Evolutionary conservation across 2,888 invertebrate genomes (phyloP).

Genomic region (Trichopoda pennipes): DNA sequence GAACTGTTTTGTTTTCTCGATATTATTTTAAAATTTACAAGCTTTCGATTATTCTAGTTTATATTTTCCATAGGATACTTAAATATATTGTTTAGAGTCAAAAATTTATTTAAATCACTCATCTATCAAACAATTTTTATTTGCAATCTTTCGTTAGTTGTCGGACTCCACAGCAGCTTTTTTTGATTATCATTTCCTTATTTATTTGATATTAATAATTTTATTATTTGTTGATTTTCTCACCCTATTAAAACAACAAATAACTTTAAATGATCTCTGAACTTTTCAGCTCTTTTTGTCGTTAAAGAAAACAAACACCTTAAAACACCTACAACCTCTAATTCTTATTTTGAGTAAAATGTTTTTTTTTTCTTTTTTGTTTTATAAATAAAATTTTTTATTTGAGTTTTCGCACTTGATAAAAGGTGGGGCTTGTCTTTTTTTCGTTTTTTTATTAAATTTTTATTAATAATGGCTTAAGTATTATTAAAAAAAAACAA

Average conservation of each 20-base stretch:
- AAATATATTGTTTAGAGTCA: too few species aligned
- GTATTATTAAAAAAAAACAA: neutral
- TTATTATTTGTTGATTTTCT: constrained; percentile 7
- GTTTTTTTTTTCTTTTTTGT: constrained; percentile 16
- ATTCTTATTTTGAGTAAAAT: constrained; percentile 17
- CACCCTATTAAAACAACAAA: constrained; percentile 21
- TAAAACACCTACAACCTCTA: constrained; percentile 28
- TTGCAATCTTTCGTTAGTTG: too few species aligned
- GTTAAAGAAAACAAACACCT: constrained; percentile 23
- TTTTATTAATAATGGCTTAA: neutral
- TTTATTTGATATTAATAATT: constrained; percentile 1
- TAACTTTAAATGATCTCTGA: constrained; percentile 24
- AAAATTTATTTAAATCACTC: too few species aligned
- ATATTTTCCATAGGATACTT: too few species aligned
- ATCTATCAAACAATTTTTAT: too few species aligned
- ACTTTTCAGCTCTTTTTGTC: constrained; percentile 18
- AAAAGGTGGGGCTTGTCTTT: constrained; percentile 13
- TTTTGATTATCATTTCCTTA: neutral
- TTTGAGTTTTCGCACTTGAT: neutral
- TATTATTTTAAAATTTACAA: too few species aligned
- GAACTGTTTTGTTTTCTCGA: too few species aligned
- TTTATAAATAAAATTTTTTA: too few species aligned
- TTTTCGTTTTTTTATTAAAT: neutral
- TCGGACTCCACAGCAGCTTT: neutral
- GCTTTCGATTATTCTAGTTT: too few species aligned